A percentile compares a stretch with the other conserved stretches of the same genome.
These are phyloP conservation scores for Drosophila cognata DNA, from an alignment of 2,888 invertebrate genomes.

Conservation along the genomic window DNA sequence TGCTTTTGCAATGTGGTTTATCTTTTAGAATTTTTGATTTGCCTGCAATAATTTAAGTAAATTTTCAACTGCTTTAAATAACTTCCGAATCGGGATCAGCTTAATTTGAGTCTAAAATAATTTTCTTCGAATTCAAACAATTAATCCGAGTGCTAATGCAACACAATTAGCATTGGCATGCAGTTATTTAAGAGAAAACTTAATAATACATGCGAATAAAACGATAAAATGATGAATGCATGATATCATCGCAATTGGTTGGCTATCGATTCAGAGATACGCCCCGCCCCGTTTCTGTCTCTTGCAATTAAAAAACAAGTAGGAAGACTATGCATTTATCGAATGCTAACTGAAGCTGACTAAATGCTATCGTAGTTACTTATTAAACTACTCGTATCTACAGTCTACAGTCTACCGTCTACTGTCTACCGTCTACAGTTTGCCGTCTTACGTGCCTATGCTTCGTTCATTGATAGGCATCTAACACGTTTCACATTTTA, in stretches of 20 bases:
- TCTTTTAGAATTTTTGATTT: background rate
- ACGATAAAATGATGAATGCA: conserved; percentile 18
- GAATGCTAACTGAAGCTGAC: conserved; percentile 20
- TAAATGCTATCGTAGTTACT: conserved; percentile 18
- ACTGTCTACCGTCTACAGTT: background rate
- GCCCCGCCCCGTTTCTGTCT: conserved; percentile 4
- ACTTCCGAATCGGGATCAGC: background rate
- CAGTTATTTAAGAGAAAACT: conserved; percentile 26
- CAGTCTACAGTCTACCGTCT: background rate
- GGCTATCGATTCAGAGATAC: background rate
- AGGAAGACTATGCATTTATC: conserved; percentile 18
- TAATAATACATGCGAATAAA: background rate
- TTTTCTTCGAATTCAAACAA: background rate
- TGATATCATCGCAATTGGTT: conserved; percentile 41
- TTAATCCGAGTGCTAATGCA: conserved; percentile 8
- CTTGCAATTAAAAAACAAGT: conserved; percentile 10
- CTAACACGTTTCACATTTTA: conserved; percentile 76
- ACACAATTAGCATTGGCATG: conserved; percentile 45
- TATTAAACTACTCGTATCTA: conserved; percentile 8
- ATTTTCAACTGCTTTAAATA: background rate
- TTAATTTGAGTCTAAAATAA: no score
- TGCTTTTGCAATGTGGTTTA: background rate
- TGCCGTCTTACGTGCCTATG: conserved; percentile 51
- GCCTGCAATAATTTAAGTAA: background rate
- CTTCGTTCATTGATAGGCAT: conserved; percentile 66